phyloP scores from a whole-genome alignment of 2,113 vertebrate species.

The Bettongia penicillata region DNA sequence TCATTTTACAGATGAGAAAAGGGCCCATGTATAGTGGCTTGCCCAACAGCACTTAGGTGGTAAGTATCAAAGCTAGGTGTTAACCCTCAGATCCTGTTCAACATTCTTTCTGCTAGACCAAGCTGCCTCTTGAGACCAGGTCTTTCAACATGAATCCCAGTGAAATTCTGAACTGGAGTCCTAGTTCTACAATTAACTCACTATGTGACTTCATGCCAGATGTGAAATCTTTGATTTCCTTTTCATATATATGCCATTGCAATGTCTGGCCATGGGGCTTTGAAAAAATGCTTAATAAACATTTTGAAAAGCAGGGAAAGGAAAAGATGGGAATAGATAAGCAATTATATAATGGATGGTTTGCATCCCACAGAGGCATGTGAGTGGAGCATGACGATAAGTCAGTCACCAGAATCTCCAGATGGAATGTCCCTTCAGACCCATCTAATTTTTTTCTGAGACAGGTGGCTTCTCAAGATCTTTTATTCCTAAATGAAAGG shows the following conservation, averaged over 20 bases:
- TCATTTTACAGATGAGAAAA: conserved; percentile 27
- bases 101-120: not conserved
- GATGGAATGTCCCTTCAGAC: not conserved
- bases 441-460: conserved; percentile 49
- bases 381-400: not conserved
- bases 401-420: conserved; percentile 5
- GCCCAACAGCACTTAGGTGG: not conserved
- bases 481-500: conserved; percentile 41
- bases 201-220: not conserved
- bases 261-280: not conserved
- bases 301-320: not conserved
- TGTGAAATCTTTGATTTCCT: not conserved
- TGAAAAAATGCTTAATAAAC: not conserved
- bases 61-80: not conserved
- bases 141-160: not conserved
- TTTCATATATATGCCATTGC: not conserved
- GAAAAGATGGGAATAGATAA: not conserved
- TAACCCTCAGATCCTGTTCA: not conserved
- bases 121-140: not conserved
- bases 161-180: not conserved
- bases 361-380: conserved; percentile 1
- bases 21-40: conserved; percentile 8
- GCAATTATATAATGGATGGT: not conserved
- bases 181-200: not conserved
- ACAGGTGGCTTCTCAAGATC: conserved; percentile 35